phyloP scores from a whole-genome alignment of 2,888 invertebrate species.

The Hanleya hanleyi region DNA sequence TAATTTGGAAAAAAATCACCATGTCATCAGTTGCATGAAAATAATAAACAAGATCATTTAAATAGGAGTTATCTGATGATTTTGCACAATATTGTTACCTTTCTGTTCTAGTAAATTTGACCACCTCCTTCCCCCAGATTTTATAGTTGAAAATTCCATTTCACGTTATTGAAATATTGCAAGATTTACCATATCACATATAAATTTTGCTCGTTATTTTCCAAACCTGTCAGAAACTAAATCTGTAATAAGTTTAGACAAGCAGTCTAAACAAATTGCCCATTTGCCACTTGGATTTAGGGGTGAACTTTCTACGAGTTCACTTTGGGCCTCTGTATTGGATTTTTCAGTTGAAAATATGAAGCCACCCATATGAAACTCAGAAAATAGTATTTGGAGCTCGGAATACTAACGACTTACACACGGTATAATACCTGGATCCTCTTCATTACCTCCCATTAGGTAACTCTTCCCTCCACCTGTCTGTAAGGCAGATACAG shows the following conservation, averaged over 20 bases:
- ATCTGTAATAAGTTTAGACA: not conserved
- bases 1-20: conserved; percentile 8
- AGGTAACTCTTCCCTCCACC: conserved; percentile 66
- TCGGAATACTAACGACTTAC: no score
- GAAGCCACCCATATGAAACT: no score
- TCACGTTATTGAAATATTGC: no score
- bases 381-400: no score
- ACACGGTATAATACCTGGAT: conserved; percentile 63
- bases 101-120: not conserved
- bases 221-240: not conserved
- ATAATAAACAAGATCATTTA: not conserved
- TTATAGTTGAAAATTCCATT: not conserved
- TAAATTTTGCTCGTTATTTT: no score
- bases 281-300: no score
- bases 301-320: no score
- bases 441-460: conserved; percentile 62
- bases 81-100: not conserved
- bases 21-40: not conserved
- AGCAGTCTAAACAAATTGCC: no score
- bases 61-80: not conserved
- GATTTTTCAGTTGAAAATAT: no score
- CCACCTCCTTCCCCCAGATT: not conserved
- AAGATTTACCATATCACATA: no score
- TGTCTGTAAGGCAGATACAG: conserved; percentile 42
- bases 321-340: no score